Evolutionary conservation across 1,140 invertebrate species (phyloP), one percentile per base, ranked within the genome.

Genomic region (Hermetia illucens): DNA sequence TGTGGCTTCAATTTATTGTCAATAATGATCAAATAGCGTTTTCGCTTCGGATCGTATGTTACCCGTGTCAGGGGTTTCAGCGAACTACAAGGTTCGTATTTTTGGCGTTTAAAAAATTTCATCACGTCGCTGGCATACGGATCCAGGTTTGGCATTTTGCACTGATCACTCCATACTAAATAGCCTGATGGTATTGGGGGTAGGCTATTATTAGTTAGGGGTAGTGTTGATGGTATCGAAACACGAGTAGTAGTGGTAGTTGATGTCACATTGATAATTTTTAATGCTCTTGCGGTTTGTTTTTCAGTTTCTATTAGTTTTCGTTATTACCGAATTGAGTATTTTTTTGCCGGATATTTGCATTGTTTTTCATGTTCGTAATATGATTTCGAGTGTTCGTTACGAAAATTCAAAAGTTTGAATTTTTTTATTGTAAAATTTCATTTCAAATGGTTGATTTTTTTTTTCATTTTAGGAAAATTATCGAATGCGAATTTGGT

Each of bases 91-190:
- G 60, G 38, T 19, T 74, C 63, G 29, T 72, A 73, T 38, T 68
- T 63, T 27, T 65, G 58, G 19, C 69, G 64, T 30, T 67, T 66
- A 13, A 78, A 69, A 41, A 72, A 69, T 19, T 64, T 55, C 41
- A 62, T 65, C n/a, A 82, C 73, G 15, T 76, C 73, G 6, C 66
- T 54, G 42, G 79, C 73, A 46, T 75, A 69, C 0, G 80, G 77
- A 52, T 82, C 68, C 29, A 77, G 58, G 30, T 77, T 69, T 2
- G 74, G 68, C 46, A 86, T 79, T 41, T 70, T 66, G 46, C 82
- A 86, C 39, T 68, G 68, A 2, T 74, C 61, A 48, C 70, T 81
- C 57, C 73, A 75, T 2, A 84, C 72, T 27, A 82, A 55, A 49
- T 71, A 79, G 15, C 72, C 71, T 52, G 50, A 22, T 18, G 51